A percentile compares a stretch with the other conserved stretches of the same genome.
These are phyloP conservation scores for Uloborus plumipes DNA, from an alignment of 2,888 invertebrate genomes.

Conservation along the genomic window DNA sequence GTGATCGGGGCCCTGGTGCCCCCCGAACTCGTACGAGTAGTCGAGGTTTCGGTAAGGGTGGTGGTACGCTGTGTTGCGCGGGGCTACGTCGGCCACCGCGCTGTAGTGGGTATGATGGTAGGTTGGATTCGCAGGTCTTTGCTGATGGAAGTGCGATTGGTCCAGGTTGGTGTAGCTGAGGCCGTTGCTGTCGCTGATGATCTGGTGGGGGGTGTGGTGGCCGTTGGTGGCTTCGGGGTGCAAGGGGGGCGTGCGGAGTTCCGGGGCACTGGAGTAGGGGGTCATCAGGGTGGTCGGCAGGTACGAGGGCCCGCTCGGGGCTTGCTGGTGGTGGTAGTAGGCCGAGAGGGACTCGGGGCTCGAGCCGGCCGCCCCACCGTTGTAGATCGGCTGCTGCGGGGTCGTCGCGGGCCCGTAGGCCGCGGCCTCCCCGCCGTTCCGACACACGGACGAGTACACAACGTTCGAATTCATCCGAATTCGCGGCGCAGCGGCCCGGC, in stretches of 20 bases:
- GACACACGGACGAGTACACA: conserved; percentile 65
- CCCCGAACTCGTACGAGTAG: conserved; percentile 55
- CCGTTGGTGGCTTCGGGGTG: conserved; percentile 63
- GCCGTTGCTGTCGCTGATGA: conserved; percentile 75
- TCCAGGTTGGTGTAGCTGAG: conserved; percentile 91
- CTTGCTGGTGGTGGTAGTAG: conserved; percentile 40
- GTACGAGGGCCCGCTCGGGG: conserved; percentile 51
- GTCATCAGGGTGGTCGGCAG: conserved; percentile 51
- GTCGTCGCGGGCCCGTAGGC: conserved; percentile 54
- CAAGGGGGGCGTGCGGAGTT: conserved; percentile 65
- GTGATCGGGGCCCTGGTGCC: conserved; percentile 51
- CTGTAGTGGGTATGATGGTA: conserved; percentile 33
- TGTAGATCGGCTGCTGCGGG: conserved; percentile 56
- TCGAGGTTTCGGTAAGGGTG: conserved; percentile 66
- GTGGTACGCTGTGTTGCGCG: conserved; percentile 68
- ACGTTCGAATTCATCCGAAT: conserved; percentile 67
- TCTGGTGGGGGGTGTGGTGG: conserved; percentile 61
- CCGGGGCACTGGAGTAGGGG: conserved; percentile 45
- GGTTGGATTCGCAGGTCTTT: conserved; percentile 29
- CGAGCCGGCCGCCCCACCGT: conserved; percentile 42
- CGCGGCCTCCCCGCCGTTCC: conserved; percentile 59
- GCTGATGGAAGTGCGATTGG: conserved; percentile 66
- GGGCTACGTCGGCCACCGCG: conserved; percentile 28
- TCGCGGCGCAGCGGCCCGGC: conserved; percentile 3
- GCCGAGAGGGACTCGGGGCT: conserved; percentile 33